Base-by-base conservation (phyloP, 2,888 invertebrate genomes). In the Himalopsyche kuldschensis region DNA sequence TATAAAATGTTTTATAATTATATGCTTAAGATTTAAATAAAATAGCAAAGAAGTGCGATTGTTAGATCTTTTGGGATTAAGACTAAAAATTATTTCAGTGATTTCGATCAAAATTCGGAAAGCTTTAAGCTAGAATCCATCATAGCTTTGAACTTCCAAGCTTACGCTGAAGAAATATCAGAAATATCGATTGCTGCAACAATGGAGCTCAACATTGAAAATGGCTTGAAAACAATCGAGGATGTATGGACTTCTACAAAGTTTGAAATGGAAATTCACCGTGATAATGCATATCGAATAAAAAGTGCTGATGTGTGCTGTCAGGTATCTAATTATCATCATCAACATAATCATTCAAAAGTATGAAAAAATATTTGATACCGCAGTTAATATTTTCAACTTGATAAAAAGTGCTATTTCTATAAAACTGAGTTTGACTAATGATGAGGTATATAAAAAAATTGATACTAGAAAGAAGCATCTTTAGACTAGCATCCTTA, bases 151-250 rank as follows among this genome's bases (percentile, higher is more conserved):
- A 95, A 96, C 87, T 95, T 98, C 91, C 96, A 97, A 91, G 94
- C 94, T 79, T 96, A 93, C 88, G 94, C 95, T 8, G 97, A 97
- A 8, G 94, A 96, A 85, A 97, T 97, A 87, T 93, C 94, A 87
- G 97, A 97, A 87, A 95, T 97, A 87, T 97, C 97, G 0, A 95
- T 95, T 87, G 95, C 97, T 3, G 97, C 97, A 15, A 96, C 96
- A 0, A 97, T 97, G 95, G 97, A 98, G 89, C 89, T 97, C 79
- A 94, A 94, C 87, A 97, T 98, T 87, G 97, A 97, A 90, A 94
- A 94, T 88, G 94, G 94, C n/a, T 89, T 97, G 27, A 94, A 94
- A 88, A 92, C 92, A 32, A 97, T 97, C 79, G 90, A 91, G 30
- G 93, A 94, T 75, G 92, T 94, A 17, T 97, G 97, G 97, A 92